Base-by-base conservation (phyloP, 2,888 invertebrate species). In the Metalampra italica region DNA sequence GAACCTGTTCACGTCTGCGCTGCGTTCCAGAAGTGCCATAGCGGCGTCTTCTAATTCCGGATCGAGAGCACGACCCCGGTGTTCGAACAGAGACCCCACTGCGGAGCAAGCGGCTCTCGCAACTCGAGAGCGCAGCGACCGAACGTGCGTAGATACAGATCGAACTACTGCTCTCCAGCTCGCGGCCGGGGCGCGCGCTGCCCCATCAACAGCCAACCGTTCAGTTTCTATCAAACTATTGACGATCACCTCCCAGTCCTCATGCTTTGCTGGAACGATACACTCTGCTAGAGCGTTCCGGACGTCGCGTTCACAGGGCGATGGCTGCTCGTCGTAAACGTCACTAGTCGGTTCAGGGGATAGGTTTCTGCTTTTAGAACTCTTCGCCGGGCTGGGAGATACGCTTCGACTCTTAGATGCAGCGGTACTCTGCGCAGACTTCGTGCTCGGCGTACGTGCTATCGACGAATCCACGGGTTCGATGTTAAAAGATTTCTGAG, bases 1-100 rank as follows among this genome's bases (percentile, higher is more conserved):
- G 75, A 99, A 98, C 62, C 94, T 94, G 82, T 98, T 98, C 7
- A 97, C 98, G 71, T 99, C 98, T 0, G 97, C 97, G 45, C 96
- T 95, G 53, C 98, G 94, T 60, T 95, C 95, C 30, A 98, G 90
- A 50, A 98, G 83, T 9, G 95, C 94, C 15, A 91, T 92, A 0
- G 94, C 94, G 45, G 97, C 91, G 71, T 96, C 96, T 68, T 98
- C 98, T 47, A 97, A 87, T 80, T 98, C 98, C 86, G 95, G 83
- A 39, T 92, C 92, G 2, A 92, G 68, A 5, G 73, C 78, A 8
- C 90, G 90, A 1, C 90, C 90, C 51, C 93, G 92, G 3, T 92
- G 82, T 29, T 89, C 85, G 73, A 97, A 98, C 59, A 99, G 80
- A 52, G 97, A 94, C 0, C 94, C 93, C 39, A 97, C 90, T 7